Base-by-base conservation (phyloP, 2,797 vertebrate species). In the Phoxinus dragarum region DNA sequence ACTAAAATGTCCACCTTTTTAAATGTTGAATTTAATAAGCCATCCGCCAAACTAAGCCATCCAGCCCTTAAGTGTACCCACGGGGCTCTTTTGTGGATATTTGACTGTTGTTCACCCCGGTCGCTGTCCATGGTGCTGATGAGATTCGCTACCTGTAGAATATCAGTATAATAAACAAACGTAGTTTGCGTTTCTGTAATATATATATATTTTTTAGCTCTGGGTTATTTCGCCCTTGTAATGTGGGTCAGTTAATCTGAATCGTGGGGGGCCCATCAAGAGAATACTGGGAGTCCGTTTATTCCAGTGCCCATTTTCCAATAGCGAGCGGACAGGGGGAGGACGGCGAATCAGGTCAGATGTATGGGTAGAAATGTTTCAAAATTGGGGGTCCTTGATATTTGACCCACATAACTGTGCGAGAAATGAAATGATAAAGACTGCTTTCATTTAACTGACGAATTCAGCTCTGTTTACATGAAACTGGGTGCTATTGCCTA, bases 261-360 rank as follows among this genome's bases (percentile, higher is more conserved):
- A 77, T 17, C 49, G 7, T 44, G 21, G 6, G 6, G n/a, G 56
- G 54, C 68, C 54, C 67, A 66, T 47, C 52, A 54, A 80, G 76
- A 80, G 40, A 71, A 79, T 34, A 73, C 27, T 49, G 77, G 40
- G 67, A 72, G 52, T 72, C 38, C 42, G 76, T 80, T 80, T 85
- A 79, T 80, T 85, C 67, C 67, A 44, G 38, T 80, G 84, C 84
- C 84, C 76, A 80, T 80, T 85, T 85, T 73, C 76, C 76, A 78
- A 40, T 42, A 73, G 17, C 54, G 52, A 72, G 54, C 80, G 59
- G 42, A 74, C 76, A 79, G n/a, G 49, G 49, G 49, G 36, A 80
- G 80, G 67, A 54, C 19, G 21, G 67, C 67, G 19, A 85, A 85
- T 85, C 54, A 73, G 84, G 76, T 85, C 84, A 73, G 67, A 40